A percentile compares a stretch with the other conserved stretches of the same genome.
phyloP scores from a whole-genome alignment of 2,797 vertebrate genomes.

The Crenichthys baileyi region DNA sequence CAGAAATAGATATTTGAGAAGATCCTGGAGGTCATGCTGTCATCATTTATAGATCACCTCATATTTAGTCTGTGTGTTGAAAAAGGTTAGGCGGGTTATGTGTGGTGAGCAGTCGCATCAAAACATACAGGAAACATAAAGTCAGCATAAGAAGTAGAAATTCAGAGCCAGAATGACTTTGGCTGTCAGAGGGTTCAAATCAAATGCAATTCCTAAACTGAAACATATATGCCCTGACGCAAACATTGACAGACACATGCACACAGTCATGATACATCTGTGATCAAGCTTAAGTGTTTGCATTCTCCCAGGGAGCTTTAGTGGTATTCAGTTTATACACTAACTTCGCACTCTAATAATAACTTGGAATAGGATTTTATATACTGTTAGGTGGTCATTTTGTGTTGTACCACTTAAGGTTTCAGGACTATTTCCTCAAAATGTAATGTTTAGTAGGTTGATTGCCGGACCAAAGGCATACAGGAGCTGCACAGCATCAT shows the following conservation, averaged over 20 bases:
- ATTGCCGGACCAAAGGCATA: too few species aligned
- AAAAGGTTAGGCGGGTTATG: not conserved
- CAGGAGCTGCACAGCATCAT: too few species aligned
- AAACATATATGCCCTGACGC: not conserved
- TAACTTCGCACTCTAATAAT: too few species aligned
- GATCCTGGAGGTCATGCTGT: constrained; percentile 54
- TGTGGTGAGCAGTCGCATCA: constrained; percentile 14
- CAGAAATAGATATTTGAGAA: constrained; percentile 40
- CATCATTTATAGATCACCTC: constrained; percentile 52
- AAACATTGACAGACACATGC: not conserved
- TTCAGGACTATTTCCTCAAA: not conserved
- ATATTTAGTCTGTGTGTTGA: constrained; percentile 24
- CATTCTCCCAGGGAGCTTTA: not conserved
- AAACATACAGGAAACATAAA: constrained; percentile 26
- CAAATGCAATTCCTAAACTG: constrained; percentile 5
- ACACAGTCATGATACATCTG: not conserved
- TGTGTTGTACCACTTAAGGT: not conserved
- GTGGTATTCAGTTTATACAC: not conserved
- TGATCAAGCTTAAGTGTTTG: not conserved
- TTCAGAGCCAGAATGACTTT: constrained; percentile 20
- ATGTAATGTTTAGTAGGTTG: too few species aligned
- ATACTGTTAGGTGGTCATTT: not conserved
- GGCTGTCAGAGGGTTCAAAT: constrained; percentile 21
- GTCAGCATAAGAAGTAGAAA: constrained; percentile 5
- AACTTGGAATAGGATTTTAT: not conserved